Conservation (phyloP, 2,113 vertebrate genomes). For the Sphyrna mokarran region DNA sequence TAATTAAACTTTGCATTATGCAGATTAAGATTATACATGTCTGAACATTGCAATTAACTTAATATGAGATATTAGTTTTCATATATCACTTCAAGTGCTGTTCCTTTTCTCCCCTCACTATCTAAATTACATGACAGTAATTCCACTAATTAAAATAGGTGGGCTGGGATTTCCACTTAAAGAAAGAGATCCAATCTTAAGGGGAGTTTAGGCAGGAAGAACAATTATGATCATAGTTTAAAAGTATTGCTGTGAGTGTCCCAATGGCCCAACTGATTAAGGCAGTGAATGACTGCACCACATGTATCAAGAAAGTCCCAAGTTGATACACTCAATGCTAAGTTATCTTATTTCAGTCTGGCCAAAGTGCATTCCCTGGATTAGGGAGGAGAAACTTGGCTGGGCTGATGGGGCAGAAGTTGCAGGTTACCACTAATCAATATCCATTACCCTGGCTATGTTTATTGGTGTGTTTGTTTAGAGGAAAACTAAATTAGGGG, state of each 20-base stretch:
- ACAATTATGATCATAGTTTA: neutral
- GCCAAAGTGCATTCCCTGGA: neutral
- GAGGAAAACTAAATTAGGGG: neutral
- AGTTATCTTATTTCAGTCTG: neutral
- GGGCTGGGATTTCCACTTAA: slow-evolving; percentile 25
- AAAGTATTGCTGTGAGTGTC: neutral
- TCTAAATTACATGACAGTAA: slow-evolving; percentile 30
- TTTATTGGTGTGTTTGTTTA: neutral
- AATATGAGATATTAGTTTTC: slow-evolving; percentile 31
- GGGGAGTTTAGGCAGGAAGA: slow-evolving; percentile 5
- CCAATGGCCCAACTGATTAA: neutral
- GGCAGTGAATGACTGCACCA: neutral
- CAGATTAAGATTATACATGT: slow-evolving; percentile 27
- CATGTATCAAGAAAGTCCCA: neutral
- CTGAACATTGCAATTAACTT: slow-evolving; percentile 34
- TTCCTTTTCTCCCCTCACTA: neutral
- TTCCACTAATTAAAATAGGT: slow-evolving; percentile 25
- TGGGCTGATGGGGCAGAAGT: too few relatives aligned
- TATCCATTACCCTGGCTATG: neutral
- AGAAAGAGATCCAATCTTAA: neutral
- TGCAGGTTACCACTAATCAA: neutral
- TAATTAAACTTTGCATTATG: slow-evolving; percentile 31
- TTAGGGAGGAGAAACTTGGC: neutral
- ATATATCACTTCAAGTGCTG: slow-evolving; percentile 7
- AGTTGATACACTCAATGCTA: neutral